A percentile compares a stretch with the other conserved stretches of the same genome.
phyloP scores from a whole-genome alignment of 2,113 vertebrate species.

The Polypterus bichir region DNA sequence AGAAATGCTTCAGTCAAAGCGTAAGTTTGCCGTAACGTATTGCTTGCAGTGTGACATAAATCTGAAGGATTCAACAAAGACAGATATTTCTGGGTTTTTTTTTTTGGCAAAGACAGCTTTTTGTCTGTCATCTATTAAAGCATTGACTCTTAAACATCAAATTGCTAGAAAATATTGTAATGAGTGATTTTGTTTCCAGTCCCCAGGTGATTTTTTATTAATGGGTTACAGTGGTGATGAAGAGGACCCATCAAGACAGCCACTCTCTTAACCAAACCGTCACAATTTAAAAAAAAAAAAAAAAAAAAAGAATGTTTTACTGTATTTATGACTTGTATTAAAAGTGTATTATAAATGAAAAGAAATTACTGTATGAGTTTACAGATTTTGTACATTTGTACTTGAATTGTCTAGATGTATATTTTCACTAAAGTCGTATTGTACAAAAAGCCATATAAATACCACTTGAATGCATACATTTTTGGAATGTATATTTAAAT shows the following conservation, averaged over 20 bases:
- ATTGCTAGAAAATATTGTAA: too few relatives aligned
- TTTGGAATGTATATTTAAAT: slow-evolving; percentile 45
- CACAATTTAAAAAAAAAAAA: slow-evolving; percentile 29
- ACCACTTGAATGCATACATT: slow-evolving; percentile 66
- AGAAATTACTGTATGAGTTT: slow-evolving; percentile 61
- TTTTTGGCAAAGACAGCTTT: too few relatives aligned
- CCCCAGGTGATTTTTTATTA: slow-evolving; percentile 64
- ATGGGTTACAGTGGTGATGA: slow-evolving; percentile 58
- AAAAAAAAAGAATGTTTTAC: slow-evolving; percentile 61
- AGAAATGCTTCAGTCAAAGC: too few relatives aligned
- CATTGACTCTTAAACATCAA: too few relatives aligned
- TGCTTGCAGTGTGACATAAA: too few relatives aligned
- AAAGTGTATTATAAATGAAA: slow-evolving; percentile 69
- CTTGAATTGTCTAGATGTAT: slow-evolving; percentile 88
- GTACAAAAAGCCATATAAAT: slow-evolving; percentile 70
- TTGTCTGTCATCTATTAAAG: too few relatives aligned
- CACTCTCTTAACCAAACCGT: slow-evolving; percentile 46
- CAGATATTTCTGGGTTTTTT: too few relatives aligned
- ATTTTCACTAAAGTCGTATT: slow-evolving; percentile 77
- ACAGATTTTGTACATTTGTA: slow-evolving; percentile 73
- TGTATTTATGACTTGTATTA: slow-evolving; percentile 68
- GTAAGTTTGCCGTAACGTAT: too few relatives aligned
- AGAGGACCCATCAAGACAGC: slow-evolving; percentile 55
- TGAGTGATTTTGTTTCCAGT: slow-evolving; percentile 20
- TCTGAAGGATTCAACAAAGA: too few relatives aligned